A percentile compares a stretch with the other conserved stretches of the same genome.
phyloP scores from a whole-genome alignment of 2,113 vertebrate genomes.

The Rhizomys pruinosus region DNA sequence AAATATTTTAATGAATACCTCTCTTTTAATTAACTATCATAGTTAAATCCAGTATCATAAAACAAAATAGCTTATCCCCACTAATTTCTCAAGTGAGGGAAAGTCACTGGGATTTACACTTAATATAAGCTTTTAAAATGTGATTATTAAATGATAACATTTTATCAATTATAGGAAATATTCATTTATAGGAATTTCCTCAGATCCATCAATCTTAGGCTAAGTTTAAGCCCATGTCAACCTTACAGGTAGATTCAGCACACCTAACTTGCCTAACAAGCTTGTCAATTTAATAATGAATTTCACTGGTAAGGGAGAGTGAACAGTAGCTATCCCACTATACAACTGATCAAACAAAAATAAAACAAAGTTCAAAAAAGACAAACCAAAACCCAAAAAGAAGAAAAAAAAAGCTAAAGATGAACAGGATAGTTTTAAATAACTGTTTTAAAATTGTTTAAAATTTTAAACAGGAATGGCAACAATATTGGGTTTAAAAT shows the following conservation, averaged over 20 bases:
- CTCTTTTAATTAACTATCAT: conserved; percentile 82
- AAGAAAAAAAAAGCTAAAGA: conserved; percentile 42
- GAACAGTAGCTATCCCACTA: conserved; percentile 76
- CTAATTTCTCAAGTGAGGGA: conserved; percentile 68
- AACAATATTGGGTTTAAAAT: conserved; percentile 78
- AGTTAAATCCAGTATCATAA: conserved; percentile 80
- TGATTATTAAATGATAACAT: conserved; percentile 82
- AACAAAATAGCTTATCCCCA: conserved; percentile 77
- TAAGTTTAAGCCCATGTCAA: conserved; percentile 78
- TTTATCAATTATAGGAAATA: conserved; percentile 82
- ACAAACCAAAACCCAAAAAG: not conserved
- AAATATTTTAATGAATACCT: conserved; percentile 79
- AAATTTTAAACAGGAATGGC: conserved; percentile 62
- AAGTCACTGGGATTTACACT: conserved; percentile 81
- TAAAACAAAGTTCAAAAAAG: not conserved
- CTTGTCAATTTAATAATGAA: conserved; percentile 73
- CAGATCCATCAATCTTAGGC: conserved; percentile 76
- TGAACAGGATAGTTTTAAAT: conserved; percentile 67
- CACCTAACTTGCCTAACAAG: conserved; percentile 78
- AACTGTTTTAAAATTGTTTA: conserved; percentile 56
- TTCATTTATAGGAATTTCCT: conserved; percentile 78
- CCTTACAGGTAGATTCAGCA: conserved; percentile 80
- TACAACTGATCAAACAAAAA: conserved; percentile 66
- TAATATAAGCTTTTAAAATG: conserved; percentile 83
- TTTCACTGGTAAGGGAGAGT: conserved; percentile 78